phyloP scores from a whole-genome alignment of 2,113 vertebrate genomes.

The Plotosus lineatus region DNA sequence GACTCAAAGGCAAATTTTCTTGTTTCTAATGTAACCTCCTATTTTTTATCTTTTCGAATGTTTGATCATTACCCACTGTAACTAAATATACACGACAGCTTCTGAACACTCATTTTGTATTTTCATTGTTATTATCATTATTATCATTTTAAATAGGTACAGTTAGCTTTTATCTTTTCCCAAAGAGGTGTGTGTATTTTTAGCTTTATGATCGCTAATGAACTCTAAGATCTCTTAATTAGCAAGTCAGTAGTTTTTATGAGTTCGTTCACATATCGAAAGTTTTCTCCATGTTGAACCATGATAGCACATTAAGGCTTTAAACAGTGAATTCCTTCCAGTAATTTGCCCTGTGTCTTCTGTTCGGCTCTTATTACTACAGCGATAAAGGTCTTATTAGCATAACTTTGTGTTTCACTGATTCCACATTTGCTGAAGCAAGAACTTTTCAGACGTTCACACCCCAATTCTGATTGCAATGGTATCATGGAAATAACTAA shows the following conservation, averaged over 20 bases:
- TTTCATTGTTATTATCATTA: neutral
- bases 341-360: neutral
- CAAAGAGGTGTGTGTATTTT: neutral
- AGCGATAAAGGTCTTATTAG: constrained; percentile 33
- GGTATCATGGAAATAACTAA: neutral
- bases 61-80: neutral
- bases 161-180: neutral
- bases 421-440: constrained; percentile 35
- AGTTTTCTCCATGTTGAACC: neutral
- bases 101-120: neutral
- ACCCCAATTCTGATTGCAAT: constrained; percentile 11
- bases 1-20: neutral
- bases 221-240: neutral
- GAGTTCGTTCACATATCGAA: neutral
- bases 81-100: neutral
- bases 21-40: neutral
- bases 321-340: neutral
- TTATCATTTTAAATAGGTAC: neutral
- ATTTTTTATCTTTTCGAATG: neutral
- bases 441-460: constrained; percentile 9
- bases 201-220: neutral
- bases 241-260: neutral
- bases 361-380: constrained; percentile 7
- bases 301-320: neutral
- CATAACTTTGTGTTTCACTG: constrained; percentile 27